Conservation (phyloP, 2,113 vertebrate species). For the Columbina picui region DNA sequence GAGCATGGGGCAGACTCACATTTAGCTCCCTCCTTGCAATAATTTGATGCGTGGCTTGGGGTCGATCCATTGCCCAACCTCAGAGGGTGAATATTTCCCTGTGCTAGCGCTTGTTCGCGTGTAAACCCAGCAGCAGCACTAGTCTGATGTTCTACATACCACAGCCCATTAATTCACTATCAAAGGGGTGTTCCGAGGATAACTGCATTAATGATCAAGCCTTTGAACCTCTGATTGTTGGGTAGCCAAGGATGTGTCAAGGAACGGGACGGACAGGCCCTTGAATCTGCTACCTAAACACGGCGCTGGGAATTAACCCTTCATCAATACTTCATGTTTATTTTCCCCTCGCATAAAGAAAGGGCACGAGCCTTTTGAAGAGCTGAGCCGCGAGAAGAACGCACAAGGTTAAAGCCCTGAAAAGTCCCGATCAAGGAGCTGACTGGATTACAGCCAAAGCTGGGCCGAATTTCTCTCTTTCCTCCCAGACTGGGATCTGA, state of each 20-base stretch:
- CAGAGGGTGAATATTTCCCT: background rate
- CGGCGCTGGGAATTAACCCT: background rate
- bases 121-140: background rate
- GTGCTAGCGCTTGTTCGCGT: background rate
- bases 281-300: background rate
- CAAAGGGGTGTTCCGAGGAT: slow-evolving; percentile 47
- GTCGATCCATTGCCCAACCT: background rate
- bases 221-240: background rate
- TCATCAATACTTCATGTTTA: background rate
- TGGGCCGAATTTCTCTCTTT: slow-evolving; percentile 25
- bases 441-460: slow-evolving; percentile 55
- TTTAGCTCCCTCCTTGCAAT: background rate
- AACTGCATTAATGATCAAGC: background rate
- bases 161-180: slow-evolving; percentile 66
- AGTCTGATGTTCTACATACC: slow-evolving; percentile 22
- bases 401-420: slow-evolving; percentile 50
- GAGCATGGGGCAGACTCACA: fast-evolving
- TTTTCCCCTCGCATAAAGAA: background rate
- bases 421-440: slow-evolving; percentile 35
- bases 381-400: slow-evolving; percentile 34
- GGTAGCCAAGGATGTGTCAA: background rate
- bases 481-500: slow-evolving; percentile 45
- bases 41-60: background rate
- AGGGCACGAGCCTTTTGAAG: background rate
- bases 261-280: background rate